A percentile compares a stretch with the other conserved stretches of the same genome.
Conservation (phyloP, 2,888 invertebrate genomes). For the Oeneis ivallda region DNA sequence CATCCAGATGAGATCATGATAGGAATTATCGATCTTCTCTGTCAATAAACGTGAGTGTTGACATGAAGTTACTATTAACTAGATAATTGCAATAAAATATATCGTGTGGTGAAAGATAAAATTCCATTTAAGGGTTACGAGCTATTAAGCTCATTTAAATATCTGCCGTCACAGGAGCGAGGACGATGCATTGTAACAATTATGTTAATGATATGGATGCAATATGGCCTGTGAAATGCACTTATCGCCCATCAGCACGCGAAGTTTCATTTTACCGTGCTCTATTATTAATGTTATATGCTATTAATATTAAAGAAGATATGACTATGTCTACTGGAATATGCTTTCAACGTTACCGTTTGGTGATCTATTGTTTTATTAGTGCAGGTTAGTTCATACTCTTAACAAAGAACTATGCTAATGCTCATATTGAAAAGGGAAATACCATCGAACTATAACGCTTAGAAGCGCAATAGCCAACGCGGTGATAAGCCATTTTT, state of each 20-base stretch:
- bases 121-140: conserved; percentile 27
- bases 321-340: background rate
- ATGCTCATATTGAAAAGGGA: no score
- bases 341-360: no score
- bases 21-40: background rate
- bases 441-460: no score
- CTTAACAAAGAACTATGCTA: no score
- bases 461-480: no score
- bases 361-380: no score
- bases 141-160: conserved; percentile 44
- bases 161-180: conserved; percentile 37
- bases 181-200: conserved; percentile 59
- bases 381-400: no score
- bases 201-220: conserved; percentile 76
- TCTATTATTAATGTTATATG: conserved; percentile 62
- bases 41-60: background rate
- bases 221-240: conserved; percentile 77
- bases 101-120: conserved; percentile 17
- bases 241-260: conserved; percentile 75
- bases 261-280: conserved; percentile 56
- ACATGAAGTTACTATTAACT: background rate
- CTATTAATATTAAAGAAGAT: conserved; percentile 40
- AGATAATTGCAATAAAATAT: background rate
- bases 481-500: no score
- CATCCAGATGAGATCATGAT: no score